Evolutionary conservation across 2,797 vertebrate genomes (phyloP).

Genomic region (Sebastes taczanowskii): DNA sequence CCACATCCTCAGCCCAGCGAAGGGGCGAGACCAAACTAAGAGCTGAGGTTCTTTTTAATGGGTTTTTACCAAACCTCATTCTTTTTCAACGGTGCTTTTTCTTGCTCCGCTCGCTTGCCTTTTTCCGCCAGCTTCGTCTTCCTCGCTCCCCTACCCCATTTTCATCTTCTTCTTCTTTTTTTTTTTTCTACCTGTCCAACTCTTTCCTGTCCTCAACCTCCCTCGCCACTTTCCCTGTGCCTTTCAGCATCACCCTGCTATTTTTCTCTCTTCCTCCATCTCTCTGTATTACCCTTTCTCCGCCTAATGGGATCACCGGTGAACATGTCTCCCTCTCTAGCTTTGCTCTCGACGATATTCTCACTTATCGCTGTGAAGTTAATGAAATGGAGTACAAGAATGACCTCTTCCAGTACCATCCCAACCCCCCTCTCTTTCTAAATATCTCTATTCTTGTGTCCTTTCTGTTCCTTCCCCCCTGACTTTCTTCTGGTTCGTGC

Average conservation of each 20-base stretch:
- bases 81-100: slow-evolving; percentile 37
- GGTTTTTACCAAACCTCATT: slow-evolving; percentile 30
- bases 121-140: slow-evolving; percentile 26
- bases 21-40: background rate
- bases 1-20: slow-evolving; percentile 6
- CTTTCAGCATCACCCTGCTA: slow-evolving; percentile 39
- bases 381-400: slow-evolving; percentile 68
- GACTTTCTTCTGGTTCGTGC: background rate
- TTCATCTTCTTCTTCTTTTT: slow-evolving; percentile 22
- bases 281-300: slow-evolving; percentile 52
- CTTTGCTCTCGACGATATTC: slow-evolving; percentile 43
- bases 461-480: background rate
- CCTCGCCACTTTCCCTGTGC: slow-evolving; percentile 18
- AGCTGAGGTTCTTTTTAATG: slow-evolving; percentile 49
- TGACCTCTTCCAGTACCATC: slow-evolving; percentile 35
- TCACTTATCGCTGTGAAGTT: slow-evolving; percentile 60
- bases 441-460: slow-evolving; percentile 16
- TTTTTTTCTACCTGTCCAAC: slow-evolving; percentile 17
- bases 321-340: slow-evolving; percentile 57
- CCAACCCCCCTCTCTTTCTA: background rate
- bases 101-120: slow-evolving; percentile 4
- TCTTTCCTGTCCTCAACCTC: slow-evolving; percentile 28
- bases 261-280: slow-evolving; percentile 40
- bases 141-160: slow-evolving; percentile 14
- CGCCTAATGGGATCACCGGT: slow-evolving; percentile 70